Evolutionary conservation across 2,797 vertebrate species (phyloP).

Genomic region (Euthynnus affinis): DNA sequence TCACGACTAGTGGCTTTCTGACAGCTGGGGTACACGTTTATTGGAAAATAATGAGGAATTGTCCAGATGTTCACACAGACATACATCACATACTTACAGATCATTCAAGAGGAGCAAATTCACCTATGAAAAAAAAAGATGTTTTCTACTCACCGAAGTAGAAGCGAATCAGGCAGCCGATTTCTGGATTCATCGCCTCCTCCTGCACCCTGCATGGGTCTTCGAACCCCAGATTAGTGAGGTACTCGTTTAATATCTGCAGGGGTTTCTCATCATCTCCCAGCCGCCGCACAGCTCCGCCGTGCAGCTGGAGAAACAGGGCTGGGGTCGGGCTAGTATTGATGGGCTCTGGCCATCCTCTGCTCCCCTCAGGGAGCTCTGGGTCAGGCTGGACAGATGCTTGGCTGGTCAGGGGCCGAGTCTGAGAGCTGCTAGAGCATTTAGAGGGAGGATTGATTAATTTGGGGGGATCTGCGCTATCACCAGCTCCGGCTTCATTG

Average conservation of each 20-base stretch:
- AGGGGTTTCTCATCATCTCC: slow-evolving; percentile 90
- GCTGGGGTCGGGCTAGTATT: slow-evolving; percentile 73
- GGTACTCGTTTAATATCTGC: slow-evolving; percentile 93
- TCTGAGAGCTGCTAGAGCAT: slow-evolving; percentile 74
- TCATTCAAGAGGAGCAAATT: background rate
- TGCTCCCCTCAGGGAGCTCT: slow-evolving; percentile 49
- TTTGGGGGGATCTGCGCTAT: slow-evolving; percentile 19
- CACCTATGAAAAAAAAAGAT: background rate
- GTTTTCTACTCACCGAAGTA: slow-evolving; percentile 88
- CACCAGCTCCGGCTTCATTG: background rate
- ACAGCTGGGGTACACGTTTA: background rate
- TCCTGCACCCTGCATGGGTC: slow-evolving; percentile 92
- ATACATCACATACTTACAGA: background rate
- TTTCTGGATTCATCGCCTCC: slow-evolving; percentile 93
- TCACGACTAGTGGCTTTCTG: slow-evolving; percentile 14
- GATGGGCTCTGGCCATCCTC: slow-evolving; percentile 57
- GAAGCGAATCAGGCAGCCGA: slow-evolving; percentile 94
- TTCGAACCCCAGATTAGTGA: slow-evolving; percentile 91
- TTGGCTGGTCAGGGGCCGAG: slow-evolving; percentile 70
- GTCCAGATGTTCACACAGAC: background rate
- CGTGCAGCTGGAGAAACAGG: slow-evolving; percentile 92
- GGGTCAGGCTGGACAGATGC: slow-evolving; percentile 63
- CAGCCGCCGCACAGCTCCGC: slow-evolving; percentile 90
- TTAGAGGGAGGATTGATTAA: slow-evolving; percentile 55
- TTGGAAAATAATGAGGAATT: background rate